Evolutionary conservation across 2,113 vertebrate genomes (phyloP), one percentile per base, ranked within the genome.

Genomic region (Herpailurus yagouaroundi): DNA sequence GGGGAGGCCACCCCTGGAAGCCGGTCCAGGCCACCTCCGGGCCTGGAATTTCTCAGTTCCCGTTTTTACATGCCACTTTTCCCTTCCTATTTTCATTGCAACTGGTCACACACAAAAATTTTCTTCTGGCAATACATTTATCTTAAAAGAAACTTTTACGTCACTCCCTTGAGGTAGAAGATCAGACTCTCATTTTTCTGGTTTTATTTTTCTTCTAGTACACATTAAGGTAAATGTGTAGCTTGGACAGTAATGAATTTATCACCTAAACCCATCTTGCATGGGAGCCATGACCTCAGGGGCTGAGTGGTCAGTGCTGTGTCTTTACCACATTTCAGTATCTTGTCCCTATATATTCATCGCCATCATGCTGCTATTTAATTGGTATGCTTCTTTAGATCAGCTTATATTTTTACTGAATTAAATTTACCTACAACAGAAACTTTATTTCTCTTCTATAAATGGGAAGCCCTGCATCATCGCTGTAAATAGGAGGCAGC

Each of bases 21-120:
- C 29, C 0, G 3, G 21, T 50, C 41, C 33, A 0, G 7, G 8
- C 7, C 9, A 0, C 14, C 55, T 25, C 33, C 13, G 29, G 27
- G 13, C 27, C 19, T 36, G 68, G 33, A 2, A 0, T 64, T 84
- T 84, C 36, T 36, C 21, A 18, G 82, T 57, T 14, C 64, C 50
- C 31, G 5, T 8, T 2, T 19, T 41, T 3, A 14, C 31, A 21
- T 8, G 2, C 5, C 38, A 25, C 19, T 63, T 76, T 5, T 18
- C 45, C 41, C 3, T 55, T 48, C 15, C 45, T 12, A 4, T 38
- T 64, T 41, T 48, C n/a, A 41, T 93, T 66, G 86, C 36, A 64
- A 16, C 13, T 11, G 12, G 69, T 69, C 45, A 45, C 45, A 45
- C 45, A 45, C 1, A n/a, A 11, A 7, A 25, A 7, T 45, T 90